Percentiles rank a stretch among this genome's conserved stretches.
These are phyloP conservation scores for Lobophora halterata DNA, from an alignment of 2,888 invertebrate species.

Conservation along the genomic window DNA sequence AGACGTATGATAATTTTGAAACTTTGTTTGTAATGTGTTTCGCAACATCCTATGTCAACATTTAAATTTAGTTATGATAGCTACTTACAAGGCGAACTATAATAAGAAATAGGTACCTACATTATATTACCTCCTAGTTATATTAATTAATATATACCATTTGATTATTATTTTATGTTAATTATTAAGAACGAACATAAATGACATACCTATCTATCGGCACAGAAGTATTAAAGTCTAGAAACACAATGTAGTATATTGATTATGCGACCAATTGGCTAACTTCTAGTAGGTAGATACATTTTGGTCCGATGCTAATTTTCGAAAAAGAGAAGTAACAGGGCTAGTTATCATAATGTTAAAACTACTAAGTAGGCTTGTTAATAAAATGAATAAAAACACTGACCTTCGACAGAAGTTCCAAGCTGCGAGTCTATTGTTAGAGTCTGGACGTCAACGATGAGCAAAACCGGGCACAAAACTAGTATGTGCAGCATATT, in stretches of 20 bases:
- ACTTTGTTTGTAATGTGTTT: slow-evolving; percentile 18
- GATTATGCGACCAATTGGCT: too few species aligned
- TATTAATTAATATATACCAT: too few species aligned
- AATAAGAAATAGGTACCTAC: neutral
- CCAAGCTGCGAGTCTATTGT: slow-evolving; percentile 72
- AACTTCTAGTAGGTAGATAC: too few species aligned
- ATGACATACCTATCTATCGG: too few species aligned
- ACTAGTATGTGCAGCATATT: slow-evolving; percentile 62
- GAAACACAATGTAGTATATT: too few species aligned
- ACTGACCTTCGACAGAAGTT: slow-evolving; percentile 71
- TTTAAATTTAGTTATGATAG: slow-evolving; percentile 16
- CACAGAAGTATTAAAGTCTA: too few species aligned
- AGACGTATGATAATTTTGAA: slow-evolving; percentile 25
- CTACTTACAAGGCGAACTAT: slow-evolving; percentile 5
- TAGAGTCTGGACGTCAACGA: slow-evolving; percentile 60
- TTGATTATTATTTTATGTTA: too few species aligned
- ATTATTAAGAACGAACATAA: too few species aligned
- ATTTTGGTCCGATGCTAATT: too few species aligned
- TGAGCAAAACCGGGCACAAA: slow-evolving; percentile 64
- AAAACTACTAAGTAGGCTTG: neutral
- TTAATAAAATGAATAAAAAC: slow-evolving; percentile 1
- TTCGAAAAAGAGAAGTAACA: too few species aligned
- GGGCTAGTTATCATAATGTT: neutral
- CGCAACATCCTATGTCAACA: slow-evolving; percentile 28
- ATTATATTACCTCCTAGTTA: too few species aligned